Base-by-base conservation (phyloP, 2,797 vertebrate genomes). In the Somateria mollissima region DNA sequence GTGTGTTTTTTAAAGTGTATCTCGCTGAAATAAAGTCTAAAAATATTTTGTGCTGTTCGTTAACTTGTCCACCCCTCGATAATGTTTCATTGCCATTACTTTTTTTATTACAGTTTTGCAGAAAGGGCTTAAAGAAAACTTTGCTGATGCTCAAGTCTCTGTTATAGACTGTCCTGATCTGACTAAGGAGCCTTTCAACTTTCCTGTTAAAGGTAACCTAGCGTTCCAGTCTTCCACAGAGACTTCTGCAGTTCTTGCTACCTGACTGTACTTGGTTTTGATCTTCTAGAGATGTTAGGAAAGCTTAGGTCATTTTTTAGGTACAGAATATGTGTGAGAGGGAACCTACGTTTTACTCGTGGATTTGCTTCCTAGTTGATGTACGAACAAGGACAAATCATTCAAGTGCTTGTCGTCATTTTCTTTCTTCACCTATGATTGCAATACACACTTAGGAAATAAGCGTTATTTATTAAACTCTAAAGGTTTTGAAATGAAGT, bases 161-260 rank as follows among this genome's bases (percentile, higher is more conserved):
- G 98, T 99, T 66, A 98, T 98, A 82, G 98, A 99, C 58, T 99
- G 99, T 88, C 99, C 99, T 73, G 99, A 99, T 97, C 97, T 99
- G 95, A 99, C 98, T 56, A 95, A 98, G 92, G 98, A 99, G 10
- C 99, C 99, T 5, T 99, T 99, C 97, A 90, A 94, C 39, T 99
- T 99, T 94, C 99, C 99, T 92, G 99, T 98, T 64, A 98, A 98
- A 98, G 99, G 99, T 99, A 97, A 97, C 62, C 8, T 51, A 8
- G 8, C 18, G 19, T 84, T 94, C 22, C 34, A 28, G 22, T 41
- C 49, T 82, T 69, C 58, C 51, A 21, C 22, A 65, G n/a, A 21
- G 43, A 25, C 13, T 72, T 72, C 25, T 87, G 9, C 43, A 54
- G 6, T 49, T 72, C 51, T 69, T 91, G 80, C 37, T 64, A 36